A percentile compares a stretch with the other conserved stretches of the same genome.
These are phyloP conservation scores for Lasioglossum figueresi DNA, from an alignment of 2,888 invertebrate genomes.

Conservation along the genomic window DNA sequence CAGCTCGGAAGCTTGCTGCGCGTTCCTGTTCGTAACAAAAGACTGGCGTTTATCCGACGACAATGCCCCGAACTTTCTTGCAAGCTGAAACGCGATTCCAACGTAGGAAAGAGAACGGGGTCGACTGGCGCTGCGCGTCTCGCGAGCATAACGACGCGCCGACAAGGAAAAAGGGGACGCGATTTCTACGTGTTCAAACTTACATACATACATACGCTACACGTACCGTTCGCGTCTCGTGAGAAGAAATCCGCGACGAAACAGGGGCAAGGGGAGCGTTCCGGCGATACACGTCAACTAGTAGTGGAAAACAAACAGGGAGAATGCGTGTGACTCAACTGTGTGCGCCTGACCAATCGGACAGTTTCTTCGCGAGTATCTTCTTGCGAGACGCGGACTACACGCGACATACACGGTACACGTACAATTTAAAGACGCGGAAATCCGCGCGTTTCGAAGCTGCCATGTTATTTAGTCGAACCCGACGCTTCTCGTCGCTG, in stretches of 20 bases:
- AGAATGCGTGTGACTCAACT: background rate
- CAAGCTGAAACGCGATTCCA: background rate
- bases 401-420: background rate
- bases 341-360: background rate
- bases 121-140: background rate
- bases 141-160: slow-evolving; percentile 25
- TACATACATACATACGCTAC: background rate
- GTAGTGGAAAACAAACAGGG: background rate
- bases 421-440: slow-evolving; percentile 46
- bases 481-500: slow-evolving; percentile 62
- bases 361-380: background rate
- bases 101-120: background rate
- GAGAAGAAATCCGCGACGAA: background rate
- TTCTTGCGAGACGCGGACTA: background rate
- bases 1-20: background rate
- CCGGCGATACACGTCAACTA: background rate
- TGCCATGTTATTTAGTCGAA: slow-evolving; percentile 64
- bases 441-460: slow-evolving; percentile 64
- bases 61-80: background rate
- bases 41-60: slow-evolving; percentile 11
- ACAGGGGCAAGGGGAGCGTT: background rate
- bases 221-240: background rate
- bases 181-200: slow-evolving; percentile 25
- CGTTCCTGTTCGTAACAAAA: slow-evolving; percentile 1
- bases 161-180: slow-evolving; percentile 24